Conservation (phyloP, 30 jellyfish, hydroid and myxozoan species). For the Hydractinia echinata region DNA sequence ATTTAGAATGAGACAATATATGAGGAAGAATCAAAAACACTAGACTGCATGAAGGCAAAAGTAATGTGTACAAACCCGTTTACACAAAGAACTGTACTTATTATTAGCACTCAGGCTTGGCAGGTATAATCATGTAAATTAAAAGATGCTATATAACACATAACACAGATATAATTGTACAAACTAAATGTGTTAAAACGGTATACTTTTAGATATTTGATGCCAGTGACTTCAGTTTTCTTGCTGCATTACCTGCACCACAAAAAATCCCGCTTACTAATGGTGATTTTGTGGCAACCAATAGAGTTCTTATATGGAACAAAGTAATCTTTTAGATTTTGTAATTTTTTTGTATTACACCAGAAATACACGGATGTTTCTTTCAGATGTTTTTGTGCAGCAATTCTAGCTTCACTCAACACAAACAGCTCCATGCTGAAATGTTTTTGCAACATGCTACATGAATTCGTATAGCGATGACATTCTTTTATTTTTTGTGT, state of each 20-base stretch:
- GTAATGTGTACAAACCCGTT: conserved; percentile 90
- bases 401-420: too few relatives aligned
- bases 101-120: conserved; percentile 79
- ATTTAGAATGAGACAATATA: conserved; percentile 75
- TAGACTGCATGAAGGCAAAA: conserved; percentile 84
- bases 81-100: conserved; percentile 77
- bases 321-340: conserved; percentile 41
- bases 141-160: too few relatives aligned
- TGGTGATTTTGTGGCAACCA: conserved; percentile 93
- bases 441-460: too few relatives aligned
- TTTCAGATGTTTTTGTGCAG: too few relatives aligned
- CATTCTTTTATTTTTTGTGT: too few relatives aligned
- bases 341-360: neutral
- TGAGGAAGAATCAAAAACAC: conserved; percentile 91
- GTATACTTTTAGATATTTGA: conserved; percentile 53
- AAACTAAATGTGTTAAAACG: too few relatives aligned
- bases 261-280: conserved; percentile 63
- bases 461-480: too few relatives aligned
- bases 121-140: conserved; percentile 42
- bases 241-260: conserved; percentile 86
- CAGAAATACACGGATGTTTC: too few relatives aligned
- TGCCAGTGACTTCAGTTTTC: conserved; percentile 85
- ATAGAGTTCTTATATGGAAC: conserved; percentile 92
- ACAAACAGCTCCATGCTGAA: too few relatives aligned
- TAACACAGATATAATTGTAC: too few relatives aligned